Evolutionary conservation across 2,113 vertebrate genomes (phyloP).

Genomic region (Otocyon megalotis): DNA sequence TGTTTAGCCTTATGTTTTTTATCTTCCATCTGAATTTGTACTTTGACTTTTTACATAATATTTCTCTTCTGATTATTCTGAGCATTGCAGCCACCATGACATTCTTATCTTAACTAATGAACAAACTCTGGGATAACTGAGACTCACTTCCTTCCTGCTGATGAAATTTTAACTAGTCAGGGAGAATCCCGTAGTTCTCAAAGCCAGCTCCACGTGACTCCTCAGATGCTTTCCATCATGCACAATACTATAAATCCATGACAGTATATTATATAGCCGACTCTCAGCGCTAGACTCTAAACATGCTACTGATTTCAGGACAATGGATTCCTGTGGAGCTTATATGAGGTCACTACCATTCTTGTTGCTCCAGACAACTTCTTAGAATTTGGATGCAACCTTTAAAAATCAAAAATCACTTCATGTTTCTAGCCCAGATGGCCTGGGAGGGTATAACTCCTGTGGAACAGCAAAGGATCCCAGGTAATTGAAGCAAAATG

Average conservation of each 20-base stretch:
- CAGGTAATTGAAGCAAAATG: not conserved
- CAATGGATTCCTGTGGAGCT: not conserved
- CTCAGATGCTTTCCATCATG: not conserved
- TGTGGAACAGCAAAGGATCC: not conserved
- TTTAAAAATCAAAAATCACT: conserved; percentile 32
- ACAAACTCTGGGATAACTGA: not conserved
- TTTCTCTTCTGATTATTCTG: conserved; percentile 33
- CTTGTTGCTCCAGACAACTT: not conserved
- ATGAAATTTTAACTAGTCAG: not conserved
- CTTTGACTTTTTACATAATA: not conserved
- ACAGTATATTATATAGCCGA: not conserved
- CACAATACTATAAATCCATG: not conserved
- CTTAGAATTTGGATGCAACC: conserved; percentile 11
- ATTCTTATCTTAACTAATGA: conserved; percentile 29
- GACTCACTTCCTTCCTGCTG: not conserved
- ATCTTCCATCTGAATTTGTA: not conserved
- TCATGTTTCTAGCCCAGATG: not conserved
- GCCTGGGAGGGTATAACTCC: not conserved
- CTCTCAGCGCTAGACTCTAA: conserved; percentile 25
- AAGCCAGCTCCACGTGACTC: not conserved
- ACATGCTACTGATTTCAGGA: not conserved
- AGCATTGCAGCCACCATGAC: not conserved
- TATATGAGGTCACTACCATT: not conserved
- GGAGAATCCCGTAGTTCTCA: not conserved
- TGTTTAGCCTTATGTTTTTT: not conserved